A percentile compares a stretch with the other conserved stretches of the same genome.
Conservation (phyloP, 1,140 invertebrate genomes). For the Tetramorium parvispinum region DNA sequence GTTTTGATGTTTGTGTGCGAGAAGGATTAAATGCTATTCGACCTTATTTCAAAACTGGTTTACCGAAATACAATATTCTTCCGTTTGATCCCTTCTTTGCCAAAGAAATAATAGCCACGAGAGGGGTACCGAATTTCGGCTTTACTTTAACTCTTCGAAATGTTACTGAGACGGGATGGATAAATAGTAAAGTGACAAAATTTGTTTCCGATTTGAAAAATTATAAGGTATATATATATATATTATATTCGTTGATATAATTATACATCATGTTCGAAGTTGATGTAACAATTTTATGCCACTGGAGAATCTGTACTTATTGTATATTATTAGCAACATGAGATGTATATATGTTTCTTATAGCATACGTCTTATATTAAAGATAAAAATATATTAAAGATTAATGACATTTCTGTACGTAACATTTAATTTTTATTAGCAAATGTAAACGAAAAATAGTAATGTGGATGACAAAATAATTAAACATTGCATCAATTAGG, state of each 20-base stretch:
- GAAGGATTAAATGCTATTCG: conserved; percentile 90
- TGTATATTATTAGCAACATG: background rate
- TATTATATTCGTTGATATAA: background rate
- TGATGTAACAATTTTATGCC: background rate
- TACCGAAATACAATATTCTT: conserved; percentile 89
- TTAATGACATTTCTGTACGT: background rate
- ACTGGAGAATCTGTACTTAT: background rate
- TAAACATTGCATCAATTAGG: conserved; percentile 82
- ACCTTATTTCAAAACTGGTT: conserved; percentile 90
- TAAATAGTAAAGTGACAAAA: conserved; percentile 90
- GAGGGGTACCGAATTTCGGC: conserved; percentile 87
- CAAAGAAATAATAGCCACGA: conserved; percentile 88
- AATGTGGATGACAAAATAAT: background rate
- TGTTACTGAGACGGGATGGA: conserved; percentile 92
- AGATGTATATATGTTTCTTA: background rate
- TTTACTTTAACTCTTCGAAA: conserved; percentile 90
- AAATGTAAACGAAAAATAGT: background rate
- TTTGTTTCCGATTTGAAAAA: conserved; percentile 86
- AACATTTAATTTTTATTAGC: background rate
- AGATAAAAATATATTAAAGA: background rate
- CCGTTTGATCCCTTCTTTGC: conserved; percentile 93
- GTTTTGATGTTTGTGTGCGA: conserved; percentile 91
- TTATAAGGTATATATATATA: conserved; percentile 78
- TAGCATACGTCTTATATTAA: background rate
- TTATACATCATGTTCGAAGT: no score